Evolutionary conservation across 2,888 invertebrate genomes (phyloP), one percentile per base, ranked within the genome.

Genomic region (Meiosimyza decipiens): DNA sequence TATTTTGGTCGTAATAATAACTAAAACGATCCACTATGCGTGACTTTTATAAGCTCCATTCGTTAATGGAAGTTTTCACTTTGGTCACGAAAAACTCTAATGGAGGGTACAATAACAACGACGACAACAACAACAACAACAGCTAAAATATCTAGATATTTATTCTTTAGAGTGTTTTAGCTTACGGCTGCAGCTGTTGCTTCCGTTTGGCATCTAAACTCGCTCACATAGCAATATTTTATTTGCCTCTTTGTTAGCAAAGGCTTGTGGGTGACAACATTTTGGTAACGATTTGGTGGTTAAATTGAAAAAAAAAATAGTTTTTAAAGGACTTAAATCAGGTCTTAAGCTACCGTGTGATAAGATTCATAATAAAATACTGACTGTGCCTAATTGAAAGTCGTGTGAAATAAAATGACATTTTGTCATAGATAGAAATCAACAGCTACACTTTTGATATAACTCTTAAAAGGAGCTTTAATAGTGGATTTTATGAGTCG

Each of bases 111-210:
- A 63, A 16, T n/a, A 71, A 64, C 63, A 64, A 16, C 33, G 22
- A 2, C 2, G n/a, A n/a, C n/a, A 62, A n/a, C 72, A 73, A 70
- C 76, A 75, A 72, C 74, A 74, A 71, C 74, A 72, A 75, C 71
- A 67, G 72, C 28, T 71, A 69, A 59, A 62, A 59, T 65, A 71
- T 52, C 59, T 68, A 75, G 71, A 68, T 55, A 66, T 60, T 60
- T 12, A 28, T 63, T 63, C 18, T 18, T 51, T 28, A 18, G n/a
- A n/a, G 15, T 52, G 15, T 33, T 52, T 49, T 59, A 18, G 55
- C 49, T 55, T 40, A 57, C 16, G 60, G 60, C 64, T 74, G 72
- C 72, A 72, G 73, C 70, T 73, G 73, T 62, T 65, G 18, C 28
- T 66, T 54, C n/a, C 52, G 65, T n/a, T 65, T 52, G 22, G 65